Conservation (phyloP, 2,113 vertebrate genomes). For the Malurus cyaneus region DNA sequence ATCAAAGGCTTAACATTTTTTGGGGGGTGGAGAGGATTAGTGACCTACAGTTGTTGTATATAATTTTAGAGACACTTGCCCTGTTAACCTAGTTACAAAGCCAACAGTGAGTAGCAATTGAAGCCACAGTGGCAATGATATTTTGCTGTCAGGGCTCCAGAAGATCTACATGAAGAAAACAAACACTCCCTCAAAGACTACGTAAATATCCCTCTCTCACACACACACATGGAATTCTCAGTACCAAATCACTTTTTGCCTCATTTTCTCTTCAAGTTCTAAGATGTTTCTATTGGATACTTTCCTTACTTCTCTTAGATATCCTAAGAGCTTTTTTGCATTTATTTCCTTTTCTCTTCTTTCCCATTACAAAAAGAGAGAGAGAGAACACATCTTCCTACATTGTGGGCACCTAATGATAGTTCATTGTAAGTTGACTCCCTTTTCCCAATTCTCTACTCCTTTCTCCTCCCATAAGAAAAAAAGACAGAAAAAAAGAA, state of each 20-base stretch:
- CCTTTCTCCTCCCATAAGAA: not conserved
- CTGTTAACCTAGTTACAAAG: slow-evolving; percentile 44
- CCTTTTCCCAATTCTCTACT: not conserved
- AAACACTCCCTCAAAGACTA: not conserved
- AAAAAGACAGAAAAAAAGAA: not conserved
- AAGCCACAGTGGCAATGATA: not conserved
- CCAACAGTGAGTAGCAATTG: slow-evolving; percentile 2
- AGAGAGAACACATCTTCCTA: not conserved
- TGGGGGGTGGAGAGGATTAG: slow-evolving; percentile 36
- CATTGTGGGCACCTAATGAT: not conserved
- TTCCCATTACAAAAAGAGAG: not conserved
- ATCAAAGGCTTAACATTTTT: slow-evolving; percentile 49
- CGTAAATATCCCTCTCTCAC: not conserved
- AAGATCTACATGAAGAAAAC: not conserved
- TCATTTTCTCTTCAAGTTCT: not conserved
- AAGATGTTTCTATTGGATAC: not conserved
- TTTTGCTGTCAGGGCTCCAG: not conserved
- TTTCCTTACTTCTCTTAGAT: not conserved
- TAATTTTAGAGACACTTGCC: slow-evolving; percentile 36
- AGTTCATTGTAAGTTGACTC: not conserved
- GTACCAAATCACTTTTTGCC: not conserved
- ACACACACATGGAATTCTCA: not conserved
- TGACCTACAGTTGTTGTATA: slow-evolving; percentile 40
- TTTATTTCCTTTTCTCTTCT: not conserved
- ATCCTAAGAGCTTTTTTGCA: not conserved